Evolutionary conservation across 2,113 vertebrate genomes (phyloP).

Genomic region (Pollimyrus isidori): DNA sequence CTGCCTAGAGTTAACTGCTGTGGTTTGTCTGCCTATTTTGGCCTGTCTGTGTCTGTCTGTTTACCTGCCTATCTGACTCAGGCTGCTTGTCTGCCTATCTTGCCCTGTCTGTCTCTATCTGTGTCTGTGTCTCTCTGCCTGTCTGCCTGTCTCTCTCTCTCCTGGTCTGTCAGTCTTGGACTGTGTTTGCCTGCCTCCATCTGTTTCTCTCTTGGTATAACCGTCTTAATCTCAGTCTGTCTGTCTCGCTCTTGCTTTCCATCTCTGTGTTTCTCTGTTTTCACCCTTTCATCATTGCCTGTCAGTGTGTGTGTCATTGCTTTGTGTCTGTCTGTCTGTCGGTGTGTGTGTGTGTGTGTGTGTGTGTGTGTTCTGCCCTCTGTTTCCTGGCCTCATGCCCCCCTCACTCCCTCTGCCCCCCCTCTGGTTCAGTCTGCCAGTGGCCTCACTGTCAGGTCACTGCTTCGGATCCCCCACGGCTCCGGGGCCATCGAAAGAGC

Average conservation of each 20-base stretch:
- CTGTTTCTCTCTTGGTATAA: not conserved
- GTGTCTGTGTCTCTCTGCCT: not conserved
- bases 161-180: not conserved
- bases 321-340: not conserved
- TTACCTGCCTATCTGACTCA: no score
- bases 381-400: conserved; percentile 16
- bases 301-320: conserved; percentile 1
- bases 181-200: not conserved
- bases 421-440: not conserved
- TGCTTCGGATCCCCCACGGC: conserved; percentile 49
- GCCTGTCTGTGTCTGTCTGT: not conserved
- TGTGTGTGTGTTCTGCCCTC: conserved; percentile 15
- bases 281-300: not conserved
- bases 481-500: conserved; percentile 51
- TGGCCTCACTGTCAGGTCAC: conserved; percentile 60
- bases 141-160: not conserved
- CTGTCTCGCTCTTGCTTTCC: not conserved
- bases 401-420: not conserved
- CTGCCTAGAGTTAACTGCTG: not conserved
- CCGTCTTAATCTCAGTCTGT: not conserved
- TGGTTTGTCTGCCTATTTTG: not conserved
- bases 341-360: not conserved
- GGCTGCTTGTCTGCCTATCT: not conserved
- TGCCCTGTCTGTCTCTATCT: not conserved
- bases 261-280: not conserved